A percentile compares a stretch with the other conserved stretches of the same genome.
Conservation (phyloP, 2,797 vertebrate genomes). For the Hoplostethus mediterraneus region DNA sequence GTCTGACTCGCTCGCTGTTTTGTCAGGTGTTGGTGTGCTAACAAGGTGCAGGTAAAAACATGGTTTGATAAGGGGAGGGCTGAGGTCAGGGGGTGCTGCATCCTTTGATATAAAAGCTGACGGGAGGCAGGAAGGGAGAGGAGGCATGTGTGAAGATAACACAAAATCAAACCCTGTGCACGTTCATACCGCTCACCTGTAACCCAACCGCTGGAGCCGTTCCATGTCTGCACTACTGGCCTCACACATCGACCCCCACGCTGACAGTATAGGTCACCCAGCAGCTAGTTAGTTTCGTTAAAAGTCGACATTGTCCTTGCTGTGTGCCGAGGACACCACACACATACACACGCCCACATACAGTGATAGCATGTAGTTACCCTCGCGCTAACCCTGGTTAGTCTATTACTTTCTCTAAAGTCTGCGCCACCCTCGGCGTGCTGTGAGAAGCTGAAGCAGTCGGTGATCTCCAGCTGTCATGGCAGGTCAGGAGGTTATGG, state of each 20-base stretch:
- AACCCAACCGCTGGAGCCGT: conserved; percentile 23
- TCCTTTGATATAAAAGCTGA: conserved; percentile 45
- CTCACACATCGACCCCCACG: conserved; percentile 45
- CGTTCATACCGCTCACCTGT: conserved; percentile 39
- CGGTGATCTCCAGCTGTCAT: too few species aligned
- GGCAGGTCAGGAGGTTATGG: too few species aligned
- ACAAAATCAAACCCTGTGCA: conserved; percentile 44
- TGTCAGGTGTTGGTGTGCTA: conserved; percentile 29
- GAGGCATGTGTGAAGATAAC: conserved; percentile 20
- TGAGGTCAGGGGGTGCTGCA: conserved; percentile 52
- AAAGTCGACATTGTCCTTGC: conserved; percentile 52
- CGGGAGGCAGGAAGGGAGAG: conserved; percentile 8
- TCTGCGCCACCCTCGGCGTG: not conserved
- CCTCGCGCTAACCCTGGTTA: not conserved
- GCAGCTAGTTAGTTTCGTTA: conserved; percentile 57
- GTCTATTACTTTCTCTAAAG: not conserved
- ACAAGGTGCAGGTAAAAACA: conserved; percentile 48
- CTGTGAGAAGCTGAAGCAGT: too few species aligned
- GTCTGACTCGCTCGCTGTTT: conserved; percentile 18
- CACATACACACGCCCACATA: not conserved
- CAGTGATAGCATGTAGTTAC: not conserved
- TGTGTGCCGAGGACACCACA: not conserved
- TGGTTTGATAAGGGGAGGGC: conserved; percentile 30
- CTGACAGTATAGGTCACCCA: conserved; percentile 55
- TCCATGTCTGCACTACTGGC: conserved; percentile 22